Conservation (phyloP, 2,888 invertebrate species). For the Rhagonycha fulva region DNA sequence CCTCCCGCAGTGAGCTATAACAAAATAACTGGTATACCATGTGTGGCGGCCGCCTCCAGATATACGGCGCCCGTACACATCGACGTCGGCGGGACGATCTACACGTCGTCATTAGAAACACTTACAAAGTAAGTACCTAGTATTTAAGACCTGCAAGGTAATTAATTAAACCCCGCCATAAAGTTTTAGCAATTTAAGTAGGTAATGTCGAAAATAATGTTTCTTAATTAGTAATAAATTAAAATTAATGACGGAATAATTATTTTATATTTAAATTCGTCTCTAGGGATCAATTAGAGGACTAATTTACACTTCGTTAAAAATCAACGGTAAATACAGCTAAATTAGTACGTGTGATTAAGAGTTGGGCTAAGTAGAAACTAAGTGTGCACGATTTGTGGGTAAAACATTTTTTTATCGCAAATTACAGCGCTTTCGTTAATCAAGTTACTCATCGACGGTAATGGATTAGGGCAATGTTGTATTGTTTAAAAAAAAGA, state of each 20-base stretch:
- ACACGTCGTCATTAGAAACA: slow-evolving; percentile 94
- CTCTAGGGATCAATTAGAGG: neutral
- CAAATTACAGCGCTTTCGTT: neutral
- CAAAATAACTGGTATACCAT: slow-evolving; percentile 88
- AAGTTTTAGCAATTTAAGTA: neutral
- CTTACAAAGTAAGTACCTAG: slow-evolving; percentile 77
- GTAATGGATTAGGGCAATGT: neutral
- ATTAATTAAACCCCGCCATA: neutral
- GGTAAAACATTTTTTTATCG: neutral
- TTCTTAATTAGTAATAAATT: neutral
- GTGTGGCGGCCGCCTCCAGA: slow-evolving; percentile 88
- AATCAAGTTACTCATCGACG: slow-evolving; percentile 1
- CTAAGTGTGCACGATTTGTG: neutral
- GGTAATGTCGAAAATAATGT: neutral
- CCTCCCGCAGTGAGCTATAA: slow-evolving; percentile 61
- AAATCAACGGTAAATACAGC: neutral
- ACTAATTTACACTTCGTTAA: neutral
- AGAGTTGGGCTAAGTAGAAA: neutral
- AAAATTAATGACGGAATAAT: neutral
- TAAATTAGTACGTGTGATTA: neutral
- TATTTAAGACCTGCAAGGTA: neutral
- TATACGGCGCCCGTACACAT: slow-evolving; percentile 97
- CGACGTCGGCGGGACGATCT: slow-evolving; percentile 96
- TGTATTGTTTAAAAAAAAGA: neutral
- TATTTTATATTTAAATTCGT: neutral